phyloP scores from a whole-genome alignment of 2,888 invertebrate genomes.

The Prosopocoilus inquinatus region DNA sequence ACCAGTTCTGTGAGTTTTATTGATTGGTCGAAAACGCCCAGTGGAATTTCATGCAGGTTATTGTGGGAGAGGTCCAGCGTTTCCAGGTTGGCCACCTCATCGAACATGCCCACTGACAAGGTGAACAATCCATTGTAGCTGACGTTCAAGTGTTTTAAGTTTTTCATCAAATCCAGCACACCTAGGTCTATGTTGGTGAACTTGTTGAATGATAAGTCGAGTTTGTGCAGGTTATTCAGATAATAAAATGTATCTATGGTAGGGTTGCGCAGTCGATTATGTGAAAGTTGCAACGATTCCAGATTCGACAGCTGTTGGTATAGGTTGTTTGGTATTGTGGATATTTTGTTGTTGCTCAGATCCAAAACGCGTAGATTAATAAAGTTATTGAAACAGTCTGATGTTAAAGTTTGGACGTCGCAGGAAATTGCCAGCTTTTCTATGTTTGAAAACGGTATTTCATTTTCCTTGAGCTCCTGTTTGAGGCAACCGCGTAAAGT shows the following conservation, averaged over 20 bases:
- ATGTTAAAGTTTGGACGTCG: slow-evolving; percentile 19
- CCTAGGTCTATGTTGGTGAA: slow-evolving; percentile 26
- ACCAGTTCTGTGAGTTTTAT: slow-evolving; percentile 25
- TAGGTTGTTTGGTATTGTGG: slow-evolving; percentile 25
- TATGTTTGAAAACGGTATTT: slow-evolving; percentile 24
- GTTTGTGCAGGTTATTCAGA: slow-evolving; percentile 20
- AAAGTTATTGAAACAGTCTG: slow-evolving; percentile 23
- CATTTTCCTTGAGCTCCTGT: slow-evolving; percentile 8
- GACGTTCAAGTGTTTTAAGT: slow-evolving; percentile 24
- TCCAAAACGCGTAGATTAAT: slow-evolving; percentile 17
- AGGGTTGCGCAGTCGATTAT: slow-evolving; percentile 25
- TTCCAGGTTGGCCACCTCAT: slow-evolving; percentile 23
- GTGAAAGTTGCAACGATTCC: slow-evolving; percentile 21
- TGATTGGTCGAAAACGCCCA: slow-evolving; percentile 27
- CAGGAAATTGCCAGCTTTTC: slow-evolving; percentile 22
- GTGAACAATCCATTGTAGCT: slow-evolving; percentile 24
- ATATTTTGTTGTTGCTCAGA: slow-evolving; percentile 25
- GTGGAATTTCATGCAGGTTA: slow-evolving; percentile 19
- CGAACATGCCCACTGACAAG: slow-evolving; percentile 28
- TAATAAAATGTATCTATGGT: slow-evolving; percentile 29
- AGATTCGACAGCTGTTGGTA: slow-evolving; percentile 21
- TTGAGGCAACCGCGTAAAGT: slow-evolving; percentile 12
- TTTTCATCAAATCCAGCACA: slow-evolving; percentile 24
- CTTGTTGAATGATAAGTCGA: slow-evolving; percentile 27
- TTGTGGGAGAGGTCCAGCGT: slow-evolving; percentile 28